Evolutionary conservation across 1,140 invertebrate species (phyloP).

Genomic region (Drosophila dunni): DNA sequence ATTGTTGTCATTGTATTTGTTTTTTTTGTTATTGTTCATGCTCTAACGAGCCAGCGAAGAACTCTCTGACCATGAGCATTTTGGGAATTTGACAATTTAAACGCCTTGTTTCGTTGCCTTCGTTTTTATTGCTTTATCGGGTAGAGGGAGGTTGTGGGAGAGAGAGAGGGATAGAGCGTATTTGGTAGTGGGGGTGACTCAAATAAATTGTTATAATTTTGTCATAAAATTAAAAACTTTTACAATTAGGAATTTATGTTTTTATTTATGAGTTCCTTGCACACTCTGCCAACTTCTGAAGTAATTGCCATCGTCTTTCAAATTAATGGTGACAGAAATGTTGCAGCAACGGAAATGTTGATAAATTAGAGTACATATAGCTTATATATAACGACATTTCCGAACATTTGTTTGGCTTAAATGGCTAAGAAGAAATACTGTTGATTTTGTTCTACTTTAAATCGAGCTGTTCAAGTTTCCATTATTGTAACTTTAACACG

Average conservation of each 20-base stretch:
- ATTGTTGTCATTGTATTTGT: slow-evolving; percentile 7
- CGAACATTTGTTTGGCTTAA: slow-evolving; percentile 1
- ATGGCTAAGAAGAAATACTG: neutral
- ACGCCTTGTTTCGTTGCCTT: neutral
- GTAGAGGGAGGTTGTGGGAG: no score
- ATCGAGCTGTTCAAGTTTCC: neutral
- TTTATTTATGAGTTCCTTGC: slow-evolving; percentile 66
- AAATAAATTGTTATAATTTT: slow-evolving; percentile 79
- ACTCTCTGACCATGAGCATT: slow-evolving; percentile 34
- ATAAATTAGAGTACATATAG: slow-evolving; percentile 53
- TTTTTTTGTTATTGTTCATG: slow-evolving; percentile 43
- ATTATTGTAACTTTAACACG: neutral
- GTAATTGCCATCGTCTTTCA: slow-evolving; percentile 34
- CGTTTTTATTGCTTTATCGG: slow-evolving; percentile 1
- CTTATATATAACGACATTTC: neutral
- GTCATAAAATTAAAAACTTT: slow-evolving; percentile 80
- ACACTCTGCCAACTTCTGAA: slow-evolving; percentile 45
- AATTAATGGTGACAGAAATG: slow-evolving; percentile 29
- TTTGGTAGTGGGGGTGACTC: neutral
- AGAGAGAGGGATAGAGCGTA: no score
- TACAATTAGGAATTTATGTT: slow-evolving; percentile 69
- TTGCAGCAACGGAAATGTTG: slow-evolving; percentile 63
- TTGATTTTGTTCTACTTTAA: no score
- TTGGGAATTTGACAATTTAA: slow-evolving; percentile 21
- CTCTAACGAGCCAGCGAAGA: slow-evolving; percentile 58